Base-by-base conservation (phyloP, 2,888 invertebrate species). In the Latrodectus elegans region DNA sequence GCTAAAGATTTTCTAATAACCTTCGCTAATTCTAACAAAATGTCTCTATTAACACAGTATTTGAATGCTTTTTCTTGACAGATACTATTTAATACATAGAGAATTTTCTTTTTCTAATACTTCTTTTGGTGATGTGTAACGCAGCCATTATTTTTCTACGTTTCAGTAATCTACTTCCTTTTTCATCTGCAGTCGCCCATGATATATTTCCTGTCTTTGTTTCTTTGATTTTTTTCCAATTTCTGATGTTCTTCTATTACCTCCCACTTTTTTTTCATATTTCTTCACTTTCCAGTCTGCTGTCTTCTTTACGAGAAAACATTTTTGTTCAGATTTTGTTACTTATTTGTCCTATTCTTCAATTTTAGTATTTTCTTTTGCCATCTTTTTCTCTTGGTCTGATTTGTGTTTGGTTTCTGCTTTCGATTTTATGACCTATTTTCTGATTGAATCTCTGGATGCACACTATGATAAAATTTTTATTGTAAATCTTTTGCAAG, bases 191-290 rank as follows among this genome's bases (percentile, higher is more conserved):
- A 72, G 71, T 64, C 71, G 49, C 51, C 60, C 80, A 72, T 80
- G 80, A 80, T 72, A 72, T 71, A 72, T 72, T 72, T 71, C 12
- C 49, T 80, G 80, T 72, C 78, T 70, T 78, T 70, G 78, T 78
- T 70, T 80, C 72, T 55, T 72, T 72, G 80, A 72, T 51, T 80
- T 80, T n/a, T 78, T 78, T 78, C 78, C 70, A 53, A 72, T 78
- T 55, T 55, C 77, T 67, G 53, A 52, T 68, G 68, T 53, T 67
- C 64, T 72, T 77, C 67, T 80, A 72, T 72, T 80, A 71, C 60
- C 80, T 72, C 71, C 55, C 60, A 53, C 71, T 71, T 55, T 71
- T 79, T 71, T 79, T 79, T 79, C 79, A 79, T 79, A 38, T 38
- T 38, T 38, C 38, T 38, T 38, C 38, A 38, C 38, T 79, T 79